Base-by-base conservation (phyloP, 2,797 vertebrate species). In the Somateria mollissima region DNA sequence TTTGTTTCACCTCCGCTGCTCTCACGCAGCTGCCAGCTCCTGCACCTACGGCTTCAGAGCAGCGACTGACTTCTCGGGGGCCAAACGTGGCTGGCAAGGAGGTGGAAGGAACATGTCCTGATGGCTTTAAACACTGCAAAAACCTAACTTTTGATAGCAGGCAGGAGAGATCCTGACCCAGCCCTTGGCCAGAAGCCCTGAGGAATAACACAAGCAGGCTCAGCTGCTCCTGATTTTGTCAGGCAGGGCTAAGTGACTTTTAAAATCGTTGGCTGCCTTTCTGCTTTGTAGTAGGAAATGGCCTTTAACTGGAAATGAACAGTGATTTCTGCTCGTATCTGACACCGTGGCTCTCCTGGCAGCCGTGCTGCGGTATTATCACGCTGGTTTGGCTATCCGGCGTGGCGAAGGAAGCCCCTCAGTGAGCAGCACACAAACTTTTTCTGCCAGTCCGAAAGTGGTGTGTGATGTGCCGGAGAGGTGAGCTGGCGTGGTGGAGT, bases 271-370 rank as follows among this genome's bases (percentile, higher is more conserved):
- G 93, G 93, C 96, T 92, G 90, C 88, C 53, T 81, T 94, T 94
- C 85, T 93, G 76, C 64, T 89, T 69, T 70, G 77, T 15, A 62
- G 95, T 87, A 72, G 76, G 83, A 88, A 92, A 81, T 34, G 60
- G 77, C 51, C 87, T 84, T 86, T 96, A 43, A 95, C 93, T 96
- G 95, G 95, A 96, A 95, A 80, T 79, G 80, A 94, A 20, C 87
- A 65, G 71, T 0, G 3, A 53, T 37, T 91, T 69, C 90, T 92
- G 28, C 85, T 81, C 4, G 0, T 21, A 17, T 3, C 85, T 58
- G 82, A 49, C 57, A 2, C 72, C 9, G 69, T 3, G 62, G 85
- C 80, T 84, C 43, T 6, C 11, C 73, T 84, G 88, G 85, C 88
- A 86, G 76, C 79, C 6, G 3, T 2, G 2, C 25, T 12, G 21